Base-by-base conservation (phyloP, 2,113 vertebrate species). In the Struthidea cinerea region DNA sequence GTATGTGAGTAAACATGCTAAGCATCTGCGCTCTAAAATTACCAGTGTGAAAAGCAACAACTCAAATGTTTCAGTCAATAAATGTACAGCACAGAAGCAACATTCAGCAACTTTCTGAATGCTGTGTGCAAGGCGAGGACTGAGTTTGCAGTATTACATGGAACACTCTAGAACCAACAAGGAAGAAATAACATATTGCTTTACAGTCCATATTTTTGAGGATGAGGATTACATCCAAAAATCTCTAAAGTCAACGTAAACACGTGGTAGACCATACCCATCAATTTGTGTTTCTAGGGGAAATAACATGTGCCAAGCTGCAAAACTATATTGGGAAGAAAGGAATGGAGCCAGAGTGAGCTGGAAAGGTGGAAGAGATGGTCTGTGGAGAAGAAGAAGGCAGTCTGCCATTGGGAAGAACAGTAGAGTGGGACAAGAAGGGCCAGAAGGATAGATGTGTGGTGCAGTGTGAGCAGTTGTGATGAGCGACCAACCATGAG, bases 21-120 rank as follows among this genome's bases (percentile, higher is more conserved):
- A 90, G 97, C 97, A 96, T 97, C 97, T 98, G 97, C 1, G 96
- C 95, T 97, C 97, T 97, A 97, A 98, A 97, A 97, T 97, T 96
- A 97, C 96, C 93, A 94, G 93, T 92, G 96, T 92, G 96, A 94
- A 97, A 97, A 97, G 89, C 96, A 96, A 97, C 95, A 96, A 93
- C 94, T 96, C 96, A 87, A 96, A 95, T 96, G 94, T 97, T 97
- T 97, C 97, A 93, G 96, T 97, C 98, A 97, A 97, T 97, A 97
- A 98, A 98, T 91, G 96, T 94, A 93, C 95, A 96, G 97, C 94
- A 96, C 84, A 96, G 93, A 93, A 95, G 96, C 97, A 97, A 97
- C 96, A 97, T 93, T 97, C 85, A 96, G 89, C 89, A 89, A 82
- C 94, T 93, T 97, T 90, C 90, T 67, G 60, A 91, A 88, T 80